Evolutionary conservation across 2,888 invertebrate genomes (phyloP).

Genomic region (Chironomus tentans): DNA sequence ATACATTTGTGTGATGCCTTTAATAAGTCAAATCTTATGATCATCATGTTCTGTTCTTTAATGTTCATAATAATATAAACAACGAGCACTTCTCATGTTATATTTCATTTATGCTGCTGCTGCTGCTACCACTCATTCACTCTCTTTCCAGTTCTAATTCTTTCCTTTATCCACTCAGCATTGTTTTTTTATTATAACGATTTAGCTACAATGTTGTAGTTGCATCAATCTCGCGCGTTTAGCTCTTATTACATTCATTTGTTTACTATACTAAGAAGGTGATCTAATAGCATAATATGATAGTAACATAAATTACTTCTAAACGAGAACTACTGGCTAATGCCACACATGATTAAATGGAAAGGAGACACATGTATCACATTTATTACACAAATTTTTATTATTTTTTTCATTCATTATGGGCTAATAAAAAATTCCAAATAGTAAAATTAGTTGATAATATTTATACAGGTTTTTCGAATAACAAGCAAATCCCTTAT

Average conservation of each 20-base stretch:
- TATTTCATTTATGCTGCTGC: neutral
- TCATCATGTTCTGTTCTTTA: neutral
- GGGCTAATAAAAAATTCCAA: too few species aligned
- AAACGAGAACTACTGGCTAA: neutral
- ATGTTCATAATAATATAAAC: neutral
- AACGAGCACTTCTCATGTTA: neutral
- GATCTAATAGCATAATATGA: neutral
- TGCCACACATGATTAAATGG: neutral
- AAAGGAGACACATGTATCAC: neutral
- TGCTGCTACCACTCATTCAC: neutral
- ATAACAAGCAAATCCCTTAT: too few species aligned
- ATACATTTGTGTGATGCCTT: neutral
- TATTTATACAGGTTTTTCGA: too few species aligned
- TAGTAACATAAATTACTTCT: neutral
- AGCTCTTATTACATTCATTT: constrained; percentile 3
- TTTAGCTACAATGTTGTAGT: neutral
- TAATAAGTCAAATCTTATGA: constrained; percentile 3
- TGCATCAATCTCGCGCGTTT: constrained; percentile 1
- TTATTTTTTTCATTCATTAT: too few species aligned
- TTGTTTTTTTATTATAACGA: neutral
- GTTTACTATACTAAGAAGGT: neutral
- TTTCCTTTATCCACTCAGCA: too few species aligned
- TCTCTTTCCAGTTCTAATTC: neutral
- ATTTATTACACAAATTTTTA: too few species aligned
- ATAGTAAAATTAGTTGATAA: too few species aligned